Percentiles rank a stretch among this genome's conserved stretches.
Conservation (phyloP, 2,888 invertebrate species). For the Serrognathus titanus region DNA sequence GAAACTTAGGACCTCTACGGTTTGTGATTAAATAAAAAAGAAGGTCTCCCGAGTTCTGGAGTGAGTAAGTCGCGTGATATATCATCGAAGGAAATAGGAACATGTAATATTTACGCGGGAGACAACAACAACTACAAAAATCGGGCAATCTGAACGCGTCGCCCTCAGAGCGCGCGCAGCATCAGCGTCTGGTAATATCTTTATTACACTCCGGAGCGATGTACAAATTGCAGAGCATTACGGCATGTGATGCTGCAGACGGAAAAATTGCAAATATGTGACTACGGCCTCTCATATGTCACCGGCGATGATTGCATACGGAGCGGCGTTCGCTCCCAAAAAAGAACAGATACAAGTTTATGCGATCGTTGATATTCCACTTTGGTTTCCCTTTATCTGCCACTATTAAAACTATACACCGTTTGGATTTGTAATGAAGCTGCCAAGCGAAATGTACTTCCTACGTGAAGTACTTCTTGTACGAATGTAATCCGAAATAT, state of each 20-base stretch:
- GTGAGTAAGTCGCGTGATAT: too few relatives aligned
- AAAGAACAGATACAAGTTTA: not conserved
- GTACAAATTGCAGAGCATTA: conserved; percentile 43
- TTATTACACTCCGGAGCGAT: conserved; percentile 41
- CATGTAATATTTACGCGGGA: too few relatives aligned
- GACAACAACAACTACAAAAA: conserved; percentile 3
- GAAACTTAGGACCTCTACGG: too few relatives aligned
- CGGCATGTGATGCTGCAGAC: conserved; percentile 41
- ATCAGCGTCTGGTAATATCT: conserved; percentile 33
- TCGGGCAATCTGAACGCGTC: conserved; percentile 31
- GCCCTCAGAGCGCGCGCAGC: conserved; percentile 32
- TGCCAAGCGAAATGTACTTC: too few relatives aligned
- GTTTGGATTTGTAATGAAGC: not conserved
- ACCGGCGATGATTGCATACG: not conserved
- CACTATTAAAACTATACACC: too few relatives aligned
- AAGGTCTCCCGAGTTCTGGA: too few relatives aligned
- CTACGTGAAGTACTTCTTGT: too few relatives aligned
- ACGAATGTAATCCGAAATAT: too few relatives aligned
- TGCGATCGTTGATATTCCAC: not conserved
- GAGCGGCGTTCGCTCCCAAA: not conserved
- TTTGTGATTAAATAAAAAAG: too few relatives aligned
- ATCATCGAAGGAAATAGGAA: too few relatives aligned
- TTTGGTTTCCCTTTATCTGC: too few relatives aligned
- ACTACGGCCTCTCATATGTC: conserved; percentile 16
- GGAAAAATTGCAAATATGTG: conserved; percentile 45